A percentile compares a stretch with the other conserved stretches of the same genome.
phyloP scores from a whole-genome alignment of 1,140 invertebrate genomes.

The Parasteatoda tepidariorum region DNA sequence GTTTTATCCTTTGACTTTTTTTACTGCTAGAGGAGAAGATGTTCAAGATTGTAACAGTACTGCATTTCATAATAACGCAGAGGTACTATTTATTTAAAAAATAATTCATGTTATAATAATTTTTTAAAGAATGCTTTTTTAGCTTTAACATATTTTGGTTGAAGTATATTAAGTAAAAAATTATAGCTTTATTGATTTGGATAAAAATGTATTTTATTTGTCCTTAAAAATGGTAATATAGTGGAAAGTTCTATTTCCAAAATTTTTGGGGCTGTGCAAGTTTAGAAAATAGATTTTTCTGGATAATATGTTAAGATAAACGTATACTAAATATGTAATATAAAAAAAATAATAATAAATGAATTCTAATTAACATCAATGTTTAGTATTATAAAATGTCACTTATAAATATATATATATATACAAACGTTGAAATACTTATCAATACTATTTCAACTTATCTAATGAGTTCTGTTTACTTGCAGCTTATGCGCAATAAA shows the following conservation, averaged over 20 bases:
- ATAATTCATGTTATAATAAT: background rate
- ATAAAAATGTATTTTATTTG: background rate
- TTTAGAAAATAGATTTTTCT: too few species aligned
- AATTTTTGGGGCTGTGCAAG: too few species aligned
- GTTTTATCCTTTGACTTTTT: constrained; percentile 84
- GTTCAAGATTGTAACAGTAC: constrained; percentile 83
- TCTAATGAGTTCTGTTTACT: too few species aligned
- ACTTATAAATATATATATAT: too few species aligned
- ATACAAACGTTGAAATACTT: too few species aligned
- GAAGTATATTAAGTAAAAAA: background rate
- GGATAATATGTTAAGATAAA: too few species aligned
- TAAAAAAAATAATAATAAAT: background rate
- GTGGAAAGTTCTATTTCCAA: background rate
- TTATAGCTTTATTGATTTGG: background rate
- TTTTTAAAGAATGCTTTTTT: background rate
- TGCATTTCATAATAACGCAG: constrained; percentile 85
- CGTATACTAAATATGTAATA: too few species aligned
- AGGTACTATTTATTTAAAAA: constrained; percentile 69
- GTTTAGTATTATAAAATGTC: background rate
- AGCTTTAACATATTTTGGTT: too few species aligned
- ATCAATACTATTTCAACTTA: too few species aligned
- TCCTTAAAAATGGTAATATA: background rate
- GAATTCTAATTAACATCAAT: background rate
- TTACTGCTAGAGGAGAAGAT: constrained; percentile 83
- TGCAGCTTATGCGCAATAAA: too few species aligned